phyloP scores from a whole-genome alignment of 2,888 invertebrate genomes.

The Ceraclea dissimilis region DNA sequence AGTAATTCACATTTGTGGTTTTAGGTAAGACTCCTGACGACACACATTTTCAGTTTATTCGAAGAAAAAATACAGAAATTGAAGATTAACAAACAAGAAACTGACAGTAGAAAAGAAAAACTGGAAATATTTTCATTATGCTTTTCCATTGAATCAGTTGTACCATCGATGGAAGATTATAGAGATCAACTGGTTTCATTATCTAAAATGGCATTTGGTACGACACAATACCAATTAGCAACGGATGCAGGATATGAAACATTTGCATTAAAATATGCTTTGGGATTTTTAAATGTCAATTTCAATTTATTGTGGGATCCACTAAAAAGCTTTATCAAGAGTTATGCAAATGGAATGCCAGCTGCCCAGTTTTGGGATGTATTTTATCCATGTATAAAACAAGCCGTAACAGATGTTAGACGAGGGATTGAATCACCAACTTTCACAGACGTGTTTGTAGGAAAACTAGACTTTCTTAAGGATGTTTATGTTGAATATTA shows the following conservation, averaged over 20 bases:
- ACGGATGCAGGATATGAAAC: slow-evolving; percentile 51
- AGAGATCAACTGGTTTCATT: slow-evolving; percentile 68
- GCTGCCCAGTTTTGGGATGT: slow-evolving; percentile 65
- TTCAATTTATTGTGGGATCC: slow-evolving; percentile 89
- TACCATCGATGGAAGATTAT: slow-evolving; percentile 69
- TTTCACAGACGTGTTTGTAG: slow-evolving; percentile 38
- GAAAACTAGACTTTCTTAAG: slow-evolving; percentile 33
- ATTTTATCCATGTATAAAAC: slow-evolving; percentile 54
- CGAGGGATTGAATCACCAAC: slow-evolving; percentile 35
- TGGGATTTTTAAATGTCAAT: slow-evolving; percentile 78
- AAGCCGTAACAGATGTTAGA: slow-evolving; percentile 43
- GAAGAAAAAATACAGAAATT: slow-evolving; percentile 45
- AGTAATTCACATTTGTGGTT: slow-evolving; percentile 28
- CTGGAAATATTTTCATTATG: slow-evolving; percentile 60
- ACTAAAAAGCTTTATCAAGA: slow-evolving; percentile 62
- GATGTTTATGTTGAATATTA: slow-evolving; percentile 38
- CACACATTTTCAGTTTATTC: slow-evolving; percentile 67
- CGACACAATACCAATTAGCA: slow-evolving; percentile 49
- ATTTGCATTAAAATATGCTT: slow-evolving; percentile 67
- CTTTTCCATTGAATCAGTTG: slow-evolving; percentile 61
- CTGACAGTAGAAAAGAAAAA: slow-evolving; percentile 33
- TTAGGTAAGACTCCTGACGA: slow-evolving; percentile 60
- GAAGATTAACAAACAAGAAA: slow-evolving; percentile 28
- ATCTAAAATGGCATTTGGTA: slow-evolving; percentile 62
- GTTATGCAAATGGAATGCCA: slow-evolving; percentile 59